Base-by-base conservation (phyloP, 2,888 invertebrate genomes). In the Diarsia brunnea region DNA sequence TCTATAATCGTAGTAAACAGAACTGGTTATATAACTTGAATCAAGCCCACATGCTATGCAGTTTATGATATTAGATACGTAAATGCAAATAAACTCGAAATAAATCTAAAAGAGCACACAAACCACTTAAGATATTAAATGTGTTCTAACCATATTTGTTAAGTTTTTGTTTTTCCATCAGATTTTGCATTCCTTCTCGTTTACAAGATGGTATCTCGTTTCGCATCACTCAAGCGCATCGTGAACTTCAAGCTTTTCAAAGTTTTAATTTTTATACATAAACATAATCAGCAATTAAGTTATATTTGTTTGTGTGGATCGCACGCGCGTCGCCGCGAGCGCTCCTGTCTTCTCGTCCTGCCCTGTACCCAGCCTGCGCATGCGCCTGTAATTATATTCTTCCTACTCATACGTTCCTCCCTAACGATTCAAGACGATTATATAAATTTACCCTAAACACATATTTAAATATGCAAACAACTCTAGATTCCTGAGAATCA, bases 281-380 rank as follows among this genome's bases (percentile, higher is more conserved):
- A 83, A 86, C 67, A 81, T 84, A 87, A 89, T 89, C 85, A 82
- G 83, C 83, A 88, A 90, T 89, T 88, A 87, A 86, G 81, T 84
- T 82, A 80, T 84, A 81, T 84, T 90, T 89, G 85, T 77, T 74
- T 81, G 73, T 71, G 73, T 31, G 75, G 75, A 69, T 74, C 81
- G 88, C 89, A 90, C 92, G 90, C 91, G 91, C 90, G 88, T 81
- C 81, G 92, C 92, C 91, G 72, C 84, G 60, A 87, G 93, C 90
- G 74, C 78, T 87, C 71, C 80, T 71, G 79, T 87, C 71, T 77
- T 61, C 31, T n/a, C 11, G 68, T 60, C 69, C 64, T 10, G 53
- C n/a, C 75, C n/a, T 4, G 27, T 10, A 16, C 51, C 16, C 61
- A 12, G 55, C 16, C 65, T 51, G 64, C 45, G 60, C 43, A 21